Evolutionary conservation across 2,113 vertebrate species (phyloP), one percentile per base, ranked within the genome.

Genomic region (Saccopteryx leptura): DNA sequence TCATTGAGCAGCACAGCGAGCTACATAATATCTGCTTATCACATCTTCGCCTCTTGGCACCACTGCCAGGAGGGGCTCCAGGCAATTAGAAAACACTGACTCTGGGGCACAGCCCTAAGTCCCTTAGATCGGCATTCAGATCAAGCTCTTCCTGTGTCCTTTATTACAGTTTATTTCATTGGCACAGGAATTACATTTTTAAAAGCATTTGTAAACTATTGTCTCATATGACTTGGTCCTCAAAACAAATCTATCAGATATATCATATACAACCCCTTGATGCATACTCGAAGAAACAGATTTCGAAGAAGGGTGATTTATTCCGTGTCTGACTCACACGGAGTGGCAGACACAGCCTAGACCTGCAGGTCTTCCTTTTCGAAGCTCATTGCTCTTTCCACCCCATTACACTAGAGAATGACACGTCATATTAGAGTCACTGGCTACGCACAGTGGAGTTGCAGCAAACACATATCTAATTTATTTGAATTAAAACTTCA

Each of bases 401-500:
- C 26, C 89, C 72, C 17, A 28, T 78, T 56, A 60, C 31, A 65
- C 54, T 84, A 81, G 72, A 86, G 72, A 93, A 78, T 50, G 61
- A 95, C 83, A 78, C 13, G 21, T 4, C 23, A 72, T n/a, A 74
- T 97, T 80, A 82, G 71, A 83, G 69, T 88, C 60, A 94, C 85
- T 94, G 84, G 31, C 80, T 94, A 28, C 46, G 66, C 74, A 88
- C 15, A 76, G 79, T 72, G 50, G 81, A 88, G n/a, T 91, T 94
- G 60, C 15, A 81, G 31, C 85, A 90, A 92, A 88, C 12, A 56
- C 80, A 63, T 68, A 71, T 95, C 92, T 90, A 95, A 80, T 90
- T 97, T 90, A 91, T 94, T 90, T 93, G 54, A 92, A 88, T 88
- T 88, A 88, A 88, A 93, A 93, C 80, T 93, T 6, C 23, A 90